phyloP scores from a whole-genome alignment of 2,888 invertebrate genomes.

The Chaetogeoica ovagalla region DNA sequence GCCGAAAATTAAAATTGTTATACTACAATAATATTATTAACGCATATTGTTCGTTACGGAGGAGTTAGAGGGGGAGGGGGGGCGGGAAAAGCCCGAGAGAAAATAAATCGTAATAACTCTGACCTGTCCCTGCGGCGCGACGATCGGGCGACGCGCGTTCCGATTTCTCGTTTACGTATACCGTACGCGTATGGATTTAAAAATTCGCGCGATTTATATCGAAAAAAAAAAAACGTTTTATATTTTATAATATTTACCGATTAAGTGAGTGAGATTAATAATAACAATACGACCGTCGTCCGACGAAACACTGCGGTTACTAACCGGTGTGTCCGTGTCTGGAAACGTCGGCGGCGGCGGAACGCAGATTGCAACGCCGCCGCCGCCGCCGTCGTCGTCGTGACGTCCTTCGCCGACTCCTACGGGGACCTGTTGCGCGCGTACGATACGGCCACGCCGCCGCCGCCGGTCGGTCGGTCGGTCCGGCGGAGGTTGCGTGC shows the following conservation, averaged over 20 bases:
- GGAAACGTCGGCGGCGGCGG: constrained; percentile 33
- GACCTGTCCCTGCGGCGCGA: constrained; percentile 35
- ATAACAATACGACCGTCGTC: constrained; percentile 29
- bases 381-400: constrained; percentile 6
- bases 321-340: constrained; percentile 45
- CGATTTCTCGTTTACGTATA: neutral
- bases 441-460: constrained; percentile 4
- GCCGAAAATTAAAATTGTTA: no score
- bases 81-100: neutral
- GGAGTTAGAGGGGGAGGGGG: no score
- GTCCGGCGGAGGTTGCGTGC: neutral
- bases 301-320: constrained; percentile 38
- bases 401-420: constrained; percentile 48
- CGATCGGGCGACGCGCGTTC: constrained; percentile 15
- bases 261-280: no score
- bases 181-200: neutral
- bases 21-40: no score
- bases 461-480: neutral
- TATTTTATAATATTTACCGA: neutral
- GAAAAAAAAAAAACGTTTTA: no score
- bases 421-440: constrained; percentile 40
- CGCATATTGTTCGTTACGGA: no score
- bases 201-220: neutral
- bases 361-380: constrained; percentile 14
- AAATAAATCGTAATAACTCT: constrained; percentile 19